These are phyloP conservation scores for Leuciscus idus DNA, from an alignment of 2,113 vertebrate genomes.

Conservation along the genomic window DNA sequence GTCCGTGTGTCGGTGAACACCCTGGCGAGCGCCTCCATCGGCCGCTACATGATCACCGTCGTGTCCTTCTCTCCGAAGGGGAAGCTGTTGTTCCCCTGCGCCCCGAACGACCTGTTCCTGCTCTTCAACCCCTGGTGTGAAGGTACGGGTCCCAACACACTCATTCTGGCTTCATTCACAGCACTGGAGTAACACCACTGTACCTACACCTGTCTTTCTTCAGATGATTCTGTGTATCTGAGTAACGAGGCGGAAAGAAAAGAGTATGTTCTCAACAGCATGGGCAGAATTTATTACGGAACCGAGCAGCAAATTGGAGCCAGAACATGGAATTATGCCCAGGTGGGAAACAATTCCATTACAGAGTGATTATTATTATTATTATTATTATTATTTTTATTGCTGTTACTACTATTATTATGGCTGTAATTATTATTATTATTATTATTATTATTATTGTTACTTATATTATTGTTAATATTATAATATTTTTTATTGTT, in stretches of 20 bases:
- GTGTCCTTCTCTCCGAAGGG: slow-evolving; percentile 66
- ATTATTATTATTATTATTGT: neutral
- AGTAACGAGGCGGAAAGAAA: slow-evolving; percentile 79
- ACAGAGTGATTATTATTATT: neutral
- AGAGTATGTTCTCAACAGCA: slow-evolving; percentile 89
- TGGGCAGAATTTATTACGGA: slow-evolving; percentile 88
- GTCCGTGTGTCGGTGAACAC: slow-evolving; percentile 76
- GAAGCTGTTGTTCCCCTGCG: slow-evolving; percentile 63
- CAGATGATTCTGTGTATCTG: slow-evolving; percentile 83
- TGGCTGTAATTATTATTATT: neutral
- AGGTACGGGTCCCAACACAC: neutral
- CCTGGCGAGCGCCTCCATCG: slow-evolving; percentile 77
- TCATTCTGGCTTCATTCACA: fast-evolving
- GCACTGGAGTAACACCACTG: neutral
- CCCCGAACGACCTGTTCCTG: slow-evolving; percentile 77
- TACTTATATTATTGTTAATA: neutral
- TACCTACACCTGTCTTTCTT: neutral
- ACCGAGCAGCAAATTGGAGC: slow-evolving; percentile 88
- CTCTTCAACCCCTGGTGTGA: slow-evolving; percentile 88
- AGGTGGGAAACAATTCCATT: slow-evolving; percentile 71
- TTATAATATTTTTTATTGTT: neutral
- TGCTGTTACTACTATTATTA: neutral
- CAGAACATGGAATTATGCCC: slow-evolving; percentile 90
- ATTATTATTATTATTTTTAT: neutral
- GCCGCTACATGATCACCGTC: slow-evolving; percentile 81